Conservation (phyloP, 2,888 invertebrate genomes). For the Perithous albicinctus region DNA sequence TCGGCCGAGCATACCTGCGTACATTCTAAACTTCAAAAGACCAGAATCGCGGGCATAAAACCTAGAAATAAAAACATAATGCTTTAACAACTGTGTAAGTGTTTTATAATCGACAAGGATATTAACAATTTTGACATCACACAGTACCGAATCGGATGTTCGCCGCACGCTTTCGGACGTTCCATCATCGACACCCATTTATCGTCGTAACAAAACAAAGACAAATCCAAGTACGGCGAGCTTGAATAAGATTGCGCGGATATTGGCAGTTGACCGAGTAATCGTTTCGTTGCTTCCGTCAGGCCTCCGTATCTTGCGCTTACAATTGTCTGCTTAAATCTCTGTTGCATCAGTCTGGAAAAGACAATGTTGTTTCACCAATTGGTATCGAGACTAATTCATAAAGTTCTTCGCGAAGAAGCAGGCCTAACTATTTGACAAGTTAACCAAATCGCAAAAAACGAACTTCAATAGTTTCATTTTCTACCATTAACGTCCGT, state of each 20-base stretch:
- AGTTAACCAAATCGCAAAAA: no score
- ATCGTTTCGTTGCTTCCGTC: constrained; percentile 94
- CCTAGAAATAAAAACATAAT: constrained; percentile 84
- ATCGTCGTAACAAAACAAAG: constrained; percentile 97
- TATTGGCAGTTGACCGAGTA: constrained; percentile 96
- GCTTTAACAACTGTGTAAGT: neutral
- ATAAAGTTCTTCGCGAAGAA: no score
- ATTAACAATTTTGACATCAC: neutral
- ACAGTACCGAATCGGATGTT: constrained; percentile 94
- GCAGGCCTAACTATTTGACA: no score
- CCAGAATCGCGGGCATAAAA: constrained; percentile 94
- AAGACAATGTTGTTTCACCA: neutral
- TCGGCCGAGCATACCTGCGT: constrained; percentile 88
- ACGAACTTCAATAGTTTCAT: no score
- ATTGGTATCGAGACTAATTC: no score
- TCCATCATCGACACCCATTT: constrained; percentile 98
- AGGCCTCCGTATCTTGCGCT: constrained; percentile 96
- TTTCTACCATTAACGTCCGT: no score
- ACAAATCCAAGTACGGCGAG: constrained; percentile 96
- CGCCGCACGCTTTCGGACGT: constrained; percentile 96
- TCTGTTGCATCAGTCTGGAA: constrained; percentile 87
- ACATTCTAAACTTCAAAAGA: constrained; percentile 91
- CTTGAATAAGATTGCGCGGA: constrained; percentile 97
- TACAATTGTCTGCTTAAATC: constrained; percentile 95
- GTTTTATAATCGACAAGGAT: neutral